Evolutionary conservation across 2,888 invertebrate species (phyloP).

Genomic region (Parnassius apollo): DNA sequence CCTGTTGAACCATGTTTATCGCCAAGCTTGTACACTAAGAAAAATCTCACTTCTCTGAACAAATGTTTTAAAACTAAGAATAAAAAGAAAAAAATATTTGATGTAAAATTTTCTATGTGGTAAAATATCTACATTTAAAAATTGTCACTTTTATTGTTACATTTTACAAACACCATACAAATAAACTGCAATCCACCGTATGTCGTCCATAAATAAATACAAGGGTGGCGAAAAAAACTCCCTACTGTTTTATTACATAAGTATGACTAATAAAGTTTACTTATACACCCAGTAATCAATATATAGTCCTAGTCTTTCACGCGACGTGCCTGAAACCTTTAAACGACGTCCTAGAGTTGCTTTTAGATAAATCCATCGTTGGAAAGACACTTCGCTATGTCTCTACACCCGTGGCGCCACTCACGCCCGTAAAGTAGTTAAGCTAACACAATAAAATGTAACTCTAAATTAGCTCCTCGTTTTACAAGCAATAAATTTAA

Average conservation of each 20-base stretch:
- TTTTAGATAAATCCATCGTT: conserved; percentile 26
- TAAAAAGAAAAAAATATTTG: too few relatives aligned
- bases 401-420: conserved; percentile 59
- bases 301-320: conserved; percentile 31
- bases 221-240: conserved; percentile 35
- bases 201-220: conserved; percentile 18
- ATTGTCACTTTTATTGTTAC: too few relatives aligned
- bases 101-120: too few relatives aligned
- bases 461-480: conserved; percentile 78
- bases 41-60: too few relatives aligned
- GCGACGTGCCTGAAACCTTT: conserved; percentile 32
- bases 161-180: too few relatives aligned
- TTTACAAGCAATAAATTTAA: conserved; percentile 80
- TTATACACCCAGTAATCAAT: conserved; percentile 35
- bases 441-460: conserved; percentile 77
- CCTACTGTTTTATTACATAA: conserved; percentile 41
- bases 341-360: conserved; percentile 31
- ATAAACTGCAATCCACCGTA: neutral
- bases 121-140: too few relatives aligned
- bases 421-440: conserved; percentile 64
- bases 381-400: conserved; percentile 32
- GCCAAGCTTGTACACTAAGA: too few relatives aligned
- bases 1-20: too few relatives aligned
- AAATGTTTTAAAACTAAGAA: too few relatives aligned
- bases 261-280: conserved; percentile 47